These are phyloP conservation scores for Matsumurasca onukii DNA, from an alignment of 1,140 invertebrate genomes.

Conservation along the genomic window DNA sequence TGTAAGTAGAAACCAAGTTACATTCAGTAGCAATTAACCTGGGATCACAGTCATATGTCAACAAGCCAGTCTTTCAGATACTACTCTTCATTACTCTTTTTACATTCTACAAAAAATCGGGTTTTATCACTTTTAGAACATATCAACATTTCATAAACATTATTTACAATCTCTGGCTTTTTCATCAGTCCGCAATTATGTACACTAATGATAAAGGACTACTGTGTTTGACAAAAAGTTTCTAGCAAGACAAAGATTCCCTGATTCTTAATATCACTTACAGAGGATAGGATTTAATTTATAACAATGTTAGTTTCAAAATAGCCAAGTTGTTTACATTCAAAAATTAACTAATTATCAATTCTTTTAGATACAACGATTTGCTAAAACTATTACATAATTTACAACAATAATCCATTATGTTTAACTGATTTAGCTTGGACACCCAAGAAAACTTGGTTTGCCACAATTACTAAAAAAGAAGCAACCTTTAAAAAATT, in stretches of 20 bases:
- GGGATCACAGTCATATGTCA: constrained; percentile 4
- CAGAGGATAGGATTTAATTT: background rate
- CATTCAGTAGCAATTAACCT: background rate
- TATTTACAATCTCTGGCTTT: background rate
- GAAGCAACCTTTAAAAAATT: too few species aligned
- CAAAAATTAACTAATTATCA: too few species aligned
- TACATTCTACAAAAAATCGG: background rate
- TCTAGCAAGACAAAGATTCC: background rate
- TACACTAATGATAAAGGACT: background rate
- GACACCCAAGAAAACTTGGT: too few species aligned
- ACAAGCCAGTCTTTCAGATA: background rate
- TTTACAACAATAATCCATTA: too few species aligned
- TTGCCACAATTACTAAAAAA: too few species aligned
- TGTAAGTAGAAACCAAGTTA: too few species aligned
- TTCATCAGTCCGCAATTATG: background rate
- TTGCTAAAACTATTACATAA: too few species aligned
- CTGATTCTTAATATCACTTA: background rate
- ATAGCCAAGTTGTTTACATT: background rate
- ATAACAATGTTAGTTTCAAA: background rate
- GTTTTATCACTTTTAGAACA: constrained; percentile 11
- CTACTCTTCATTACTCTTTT: background rate
- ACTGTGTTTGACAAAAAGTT: background rate
- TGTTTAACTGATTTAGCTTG: too few species aligned
- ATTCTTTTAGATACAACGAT: too few species aligned
- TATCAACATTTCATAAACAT: constrained; percentile 2